These are phyloP conservation scores for Pteruthius melanotis DNA, from an alignment of 2,113 vertebrate genomes.

Conservation along the genomic window DNA sequence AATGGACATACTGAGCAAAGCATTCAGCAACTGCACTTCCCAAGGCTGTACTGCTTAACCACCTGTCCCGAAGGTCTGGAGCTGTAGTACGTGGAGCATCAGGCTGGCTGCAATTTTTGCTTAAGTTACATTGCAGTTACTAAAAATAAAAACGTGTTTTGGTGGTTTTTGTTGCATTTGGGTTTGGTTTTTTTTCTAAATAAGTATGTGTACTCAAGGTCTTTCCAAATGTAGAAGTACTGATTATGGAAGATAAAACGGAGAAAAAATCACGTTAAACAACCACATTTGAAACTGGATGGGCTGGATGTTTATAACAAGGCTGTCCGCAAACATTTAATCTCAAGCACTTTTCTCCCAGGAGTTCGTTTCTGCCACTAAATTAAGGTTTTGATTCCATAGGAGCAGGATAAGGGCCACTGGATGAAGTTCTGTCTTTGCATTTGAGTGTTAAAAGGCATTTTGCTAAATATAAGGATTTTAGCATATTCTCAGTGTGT, in stretches of 20 bases:
- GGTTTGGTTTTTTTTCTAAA: not conserved
- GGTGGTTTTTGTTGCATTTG: not conserved
- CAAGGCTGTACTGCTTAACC: fast-evolving
- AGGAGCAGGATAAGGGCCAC: not conserved
- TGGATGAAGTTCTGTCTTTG: not conserved
- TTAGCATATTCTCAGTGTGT: not conserved
- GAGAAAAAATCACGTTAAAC: not conserved
- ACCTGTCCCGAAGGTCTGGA: not conserved
- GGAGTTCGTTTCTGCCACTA: not conserved
- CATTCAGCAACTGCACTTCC: not conserved
- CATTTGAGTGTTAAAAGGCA: not conserved
- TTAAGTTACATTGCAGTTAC: not conserved
- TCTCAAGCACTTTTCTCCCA: not conserved
- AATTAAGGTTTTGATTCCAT: not conserved
- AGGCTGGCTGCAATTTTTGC: not conserved
- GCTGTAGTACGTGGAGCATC: not conserved
- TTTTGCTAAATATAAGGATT: not conserved
- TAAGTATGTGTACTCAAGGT: not conserved
- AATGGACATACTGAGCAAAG: not conserved
- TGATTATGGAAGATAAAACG: not conserved
- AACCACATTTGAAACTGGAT: not conserved
- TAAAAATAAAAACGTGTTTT: not conserved
- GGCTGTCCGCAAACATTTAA: not conserved
- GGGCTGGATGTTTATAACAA: not conserved
- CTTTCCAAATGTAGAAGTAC: not conserved